Evolutionary conservation across 2,797 vertebrate genomes (phyloP).

Genomic region (Microctenopoma lineatum): DNA sequence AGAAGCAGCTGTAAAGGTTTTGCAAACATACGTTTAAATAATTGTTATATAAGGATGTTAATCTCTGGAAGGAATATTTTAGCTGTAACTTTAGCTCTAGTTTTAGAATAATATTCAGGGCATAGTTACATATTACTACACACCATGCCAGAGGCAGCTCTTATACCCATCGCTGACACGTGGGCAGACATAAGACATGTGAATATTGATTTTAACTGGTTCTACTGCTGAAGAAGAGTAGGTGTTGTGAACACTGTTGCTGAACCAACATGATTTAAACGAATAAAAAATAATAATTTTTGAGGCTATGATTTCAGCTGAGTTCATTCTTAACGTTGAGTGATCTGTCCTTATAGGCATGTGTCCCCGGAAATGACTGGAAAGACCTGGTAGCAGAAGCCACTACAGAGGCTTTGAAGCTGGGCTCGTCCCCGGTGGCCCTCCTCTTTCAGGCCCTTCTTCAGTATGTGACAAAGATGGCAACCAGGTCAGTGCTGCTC

Average conservation of each 20-base stretch:
- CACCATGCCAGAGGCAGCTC: conserved; percentile 2
- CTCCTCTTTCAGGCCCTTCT: conserved; percentile 91
- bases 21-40: not conserved
- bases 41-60: not conserved
- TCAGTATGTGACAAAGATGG: conserved; percentile 90
- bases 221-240: too few species aligned
- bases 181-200: too few species aligned
- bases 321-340: conserved; percentile 11
- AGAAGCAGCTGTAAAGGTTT: not conserved
- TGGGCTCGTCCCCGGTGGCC: conserved; percentile 87
- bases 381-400: conserved; percentile 91
- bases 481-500: conserved; percentile 83
- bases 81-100: not conserved
- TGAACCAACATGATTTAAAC: too few species aligned
- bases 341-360: conserved; percentile 78
- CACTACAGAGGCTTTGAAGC: conserved; percentile 91
- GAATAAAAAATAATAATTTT: not conserved
- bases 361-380: conserved; percentile 88
- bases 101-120: conserved; percentile 1
- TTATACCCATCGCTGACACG: not conserved
- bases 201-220: too few species aligned
- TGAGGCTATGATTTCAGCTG: not conserved
- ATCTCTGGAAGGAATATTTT: not conserved
- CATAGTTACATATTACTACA: not conserved
- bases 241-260: not conserved